Evolutionary conservation across 2,797 vertebrate species (phyloP), one percentile per base, ranked within the genome.

Genomic region (Poecilia picta): DNA sequence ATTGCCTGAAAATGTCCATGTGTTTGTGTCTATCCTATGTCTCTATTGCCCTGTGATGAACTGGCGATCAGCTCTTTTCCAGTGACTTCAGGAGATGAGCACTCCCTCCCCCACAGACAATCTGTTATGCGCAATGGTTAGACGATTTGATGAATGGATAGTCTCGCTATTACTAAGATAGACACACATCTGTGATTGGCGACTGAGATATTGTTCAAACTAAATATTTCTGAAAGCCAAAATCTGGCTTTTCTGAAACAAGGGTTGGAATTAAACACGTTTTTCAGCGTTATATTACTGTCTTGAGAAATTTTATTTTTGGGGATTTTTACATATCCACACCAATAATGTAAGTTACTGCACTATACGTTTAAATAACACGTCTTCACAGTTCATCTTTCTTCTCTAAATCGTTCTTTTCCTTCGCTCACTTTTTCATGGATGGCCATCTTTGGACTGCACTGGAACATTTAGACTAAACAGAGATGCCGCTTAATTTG

Each of bases 401-500:
- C 57, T 64, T 16, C 18, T 74, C 59, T 3, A 33, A 33, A 8
- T 77, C 59, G 5, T 8, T 79, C 73, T 72, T 33, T 55, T 36
- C 62, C 74, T 86, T 88, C 78, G 55, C 68, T 90, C 80, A 79
- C 74, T 49, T 59, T 31, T 47, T 83, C 57, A 78, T 70, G 28
- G 64, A 57, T 57, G 46, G 81, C 70, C 77, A 68, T 83, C 74
- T 84, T 80, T 81, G 82, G 87, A 87, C 84, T 85, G 80, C 64
- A 79, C 49, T 74, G 39, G n/a, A 80, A 79, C 82, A 89, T 88
- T 88, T 83, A 78, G 82, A 71, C 77, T 18, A 59, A 87, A 75
- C 78, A 72, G 39, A 83, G 84, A 74, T n/a, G 7, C 75, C 53
- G 64, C 85, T 87, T 87, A 75, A 88, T 80, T 84, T 88, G 86